Base-by-base conservation (phyloP, 2,113 vertebrate genomes). In the Tetrax tetrax region DNA sequence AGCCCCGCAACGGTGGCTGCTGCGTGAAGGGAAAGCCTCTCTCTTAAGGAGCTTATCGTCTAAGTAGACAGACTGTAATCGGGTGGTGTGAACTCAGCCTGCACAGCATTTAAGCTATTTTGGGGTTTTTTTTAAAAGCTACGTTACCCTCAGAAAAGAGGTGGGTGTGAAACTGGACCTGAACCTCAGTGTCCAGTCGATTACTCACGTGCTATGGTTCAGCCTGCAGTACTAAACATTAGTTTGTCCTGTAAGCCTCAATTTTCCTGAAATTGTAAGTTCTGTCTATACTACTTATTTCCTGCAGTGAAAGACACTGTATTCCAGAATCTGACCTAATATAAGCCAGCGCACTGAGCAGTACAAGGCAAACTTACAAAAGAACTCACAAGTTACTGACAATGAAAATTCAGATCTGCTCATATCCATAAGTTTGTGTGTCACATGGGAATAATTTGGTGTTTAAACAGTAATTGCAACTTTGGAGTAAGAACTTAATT, bases 401-500 rank as follows among this genome's bases (percentile, higher is more conserved):
- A 93, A 85, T 29, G n/a, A 88, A 81, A 63, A 59, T 71, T 91
- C 45, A 86, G 14, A 95, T 86, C 16, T 50, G 16, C 50, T 66
- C 10, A 38, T 76, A 50, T 8, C 18, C 63, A 56, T 61, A 87
- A 48, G 66, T 91, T 66, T 86, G 83, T 66, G 19, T 50, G 66
- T 37, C 65, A 68, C 38, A 9, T 14, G 17, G 75, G 66, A 86
- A 87, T 81, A 89, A 80, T 78, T 79, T 90, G 66, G 28, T 90
- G 19, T 61, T 57, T 61, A 92, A 90, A 90, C 5, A 81, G 27
- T 53, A 90, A 75, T 74, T 50, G 66, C 7, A 88, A 90, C 37
- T 91, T 90, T 54, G 81, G 57, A 93, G 41, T 94, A 84, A 92
- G 69, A 94, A 88, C n/a, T 86, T 51, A 86, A 53, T 90, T 64